Conservation (phyloP, 2,797 vertebrate species). For the Allobates femoralis region DNA sequence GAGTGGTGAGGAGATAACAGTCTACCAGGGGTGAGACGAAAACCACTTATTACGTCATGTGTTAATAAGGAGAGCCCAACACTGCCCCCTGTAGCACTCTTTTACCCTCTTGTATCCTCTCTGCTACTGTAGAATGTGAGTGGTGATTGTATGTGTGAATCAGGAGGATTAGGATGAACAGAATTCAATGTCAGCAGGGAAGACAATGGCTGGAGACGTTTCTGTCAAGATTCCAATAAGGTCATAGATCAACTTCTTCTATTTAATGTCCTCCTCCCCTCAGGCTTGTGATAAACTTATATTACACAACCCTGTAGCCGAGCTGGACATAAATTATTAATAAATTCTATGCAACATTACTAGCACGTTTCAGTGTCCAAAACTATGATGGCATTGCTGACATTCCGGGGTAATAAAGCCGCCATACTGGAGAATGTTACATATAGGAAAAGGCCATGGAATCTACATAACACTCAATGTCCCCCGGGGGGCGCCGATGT, state of each 20-base stretch:
- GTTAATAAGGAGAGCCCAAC: too few relatives aligned
- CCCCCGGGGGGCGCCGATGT: background rate
- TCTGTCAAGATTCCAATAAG: background rate
- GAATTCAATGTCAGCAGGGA: background rate
- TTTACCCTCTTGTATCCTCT: too few relatives aligned
- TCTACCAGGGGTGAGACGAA: too few relatives aligned
- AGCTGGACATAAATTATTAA: background rate
- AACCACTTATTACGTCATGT: too few relatives aligned
- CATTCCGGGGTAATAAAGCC: conserved; percentile 7
- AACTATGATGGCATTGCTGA: background rate
- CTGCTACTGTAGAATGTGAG: too few relatives aligned
- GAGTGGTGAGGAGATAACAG: too few relatives aligned
- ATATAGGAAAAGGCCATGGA: background rate
- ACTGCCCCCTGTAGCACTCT: too few relatives aligned
- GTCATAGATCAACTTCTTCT: too few relatives aligned
- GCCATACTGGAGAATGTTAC: background rate
- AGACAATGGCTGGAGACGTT: background rate
- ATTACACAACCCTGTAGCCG: background rate
- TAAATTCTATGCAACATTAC: background rate
- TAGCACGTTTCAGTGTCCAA: background rate
- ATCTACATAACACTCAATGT: background rate
- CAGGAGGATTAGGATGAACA: background rate
- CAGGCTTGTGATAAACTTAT: background rate
- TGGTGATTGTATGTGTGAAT: background rate
- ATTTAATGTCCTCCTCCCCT: background rate